These are phyloP conservation scores for Scrobipalpa atriplicella DNA, from an alignment of 2,888 invertebrate genomes.

Conservation along the genomic window DNA sequence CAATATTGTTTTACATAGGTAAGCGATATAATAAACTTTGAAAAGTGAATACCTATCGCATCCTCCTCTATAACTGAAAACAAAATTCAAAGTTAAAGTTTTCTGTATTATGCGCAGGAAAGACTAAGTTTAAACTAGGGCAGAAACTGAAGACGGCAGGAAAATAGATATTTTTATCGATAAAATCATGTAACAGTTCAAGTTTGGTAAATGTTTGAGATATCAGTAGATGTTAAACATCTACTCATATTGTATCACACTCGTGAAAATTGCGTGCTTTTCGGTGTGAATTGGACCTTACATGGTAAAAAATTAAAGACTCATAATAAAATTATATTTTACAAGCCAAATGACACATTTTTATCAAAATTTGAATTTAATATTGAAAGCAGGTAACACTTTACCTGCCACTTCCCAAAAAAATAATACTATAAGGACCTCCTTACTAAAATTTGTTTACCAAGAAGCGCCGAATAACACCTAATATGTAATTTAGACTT, in stretches of 20 bases:
- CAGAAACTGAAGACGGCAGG: neutral
- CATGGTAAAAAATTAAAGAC: no score
- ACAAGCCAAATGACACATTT: slow-evolving; percentile 8
- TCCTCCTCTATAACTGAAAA: neutral
- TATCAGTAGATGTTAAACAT: no score
- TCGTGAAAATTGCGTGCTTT: no score
- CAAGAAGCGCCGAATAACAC: slow-evolving; percentile 25
- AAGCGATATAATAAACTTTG: slow-evolving; percentile 8
- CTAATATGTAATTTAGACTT: slow-evolving; percentile 19
- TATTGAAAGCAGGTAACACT: slow-evolving; percentile 11
- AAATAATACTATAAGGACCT: neutral
- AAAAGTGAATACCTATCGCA: neutral
- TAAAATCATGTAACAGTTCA: neutral
- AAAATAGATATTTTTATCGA: slow-evolving; percentile 1
- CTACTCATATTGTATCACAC: no score
- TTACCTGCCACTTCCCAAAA: neutral
- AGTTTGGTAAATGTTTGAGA: no score
- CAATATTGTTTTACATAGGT: neutral
- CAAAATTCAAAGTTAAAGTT: neutral
- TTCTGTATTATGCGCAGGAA: neutral
- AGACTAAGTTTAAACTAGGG: neutral
- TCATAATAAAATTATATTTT: neutral
- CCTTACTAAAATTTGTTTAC: slow-evolving; percentile 11
- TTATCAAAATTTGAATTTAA: slow-evolving; percentile 1
- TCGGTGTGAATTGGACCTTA: no score